Evolutionary conservation across 2,888 invertebrate species (phyloP).

Genomic region (Tenthredo amoena): DNA sequence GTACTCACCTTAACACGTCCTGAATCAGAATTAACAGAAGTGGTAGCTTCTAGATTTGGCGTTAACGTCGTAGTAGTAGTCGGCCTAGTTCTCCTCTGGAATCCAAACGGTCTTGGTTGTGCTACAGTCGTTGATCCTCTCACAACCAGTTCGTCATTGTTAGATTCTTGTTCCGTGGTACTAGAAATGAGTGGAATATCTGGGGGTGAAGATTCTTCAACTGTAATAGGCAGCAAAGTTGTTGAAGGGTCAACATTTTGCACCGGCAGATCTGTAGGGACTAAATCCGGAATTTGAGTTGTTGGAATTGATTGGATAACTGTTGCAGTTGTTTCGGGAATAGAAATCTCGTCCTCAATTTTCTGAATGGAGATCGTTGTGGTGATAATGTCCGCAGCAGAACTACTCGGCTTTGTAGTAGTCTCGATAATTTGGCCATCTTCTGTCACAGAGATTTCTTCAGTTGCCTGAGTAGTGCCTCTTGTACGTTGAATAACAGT

Average conservation of each 20-base stretch:
- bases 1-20: conserved; percentile 75
- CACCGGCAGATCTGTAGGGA: conserved; percentile 59
- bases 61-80: conserved; percentile 64
- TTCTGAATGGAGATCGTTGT: conserved; percentile 40
- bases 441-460: conserved; percentile 53
- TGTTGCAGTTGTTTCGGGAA: conserved; percentile 45
- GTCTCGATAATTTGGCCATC: conserved; percentile 34
- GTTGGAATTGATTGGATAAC: conserved; percentile 56
- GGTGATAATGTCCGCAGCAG: not conserved
- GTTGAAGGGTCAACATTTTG: conserved; percentile 60
- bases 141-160: conserved; percentile 49
- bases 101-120: conserved; percentile 80
- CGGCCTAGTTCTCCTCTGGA: conserved; percentile 78
- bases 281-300: conserved; percentile 63
- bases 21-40: conserved; percentile 61
- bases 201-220: conserved; percentile 72
- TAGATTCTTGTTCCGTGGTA: conserved; percentile 41
- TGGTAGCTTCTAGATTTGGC: conserved; percentile 62
- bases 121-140: conserved; percentile 73
- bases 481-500: conserved; percentile 76
- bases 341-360: conserved; percentile 60
- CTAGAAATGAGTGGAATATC: conserved; percentile 68
- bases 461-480: conserved; percentile 66
- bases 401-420: conserved; percentile 6
- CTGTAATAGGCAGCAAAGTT: conserved; percentile 51